A percentile compares a stretch with the other conserved stretches of the same genome.
These are phyloP conservation scores for Hippolais icterina DNA, from an alignment of 2,113 vertebrate species.

Conservation along the genomic window DNA sequence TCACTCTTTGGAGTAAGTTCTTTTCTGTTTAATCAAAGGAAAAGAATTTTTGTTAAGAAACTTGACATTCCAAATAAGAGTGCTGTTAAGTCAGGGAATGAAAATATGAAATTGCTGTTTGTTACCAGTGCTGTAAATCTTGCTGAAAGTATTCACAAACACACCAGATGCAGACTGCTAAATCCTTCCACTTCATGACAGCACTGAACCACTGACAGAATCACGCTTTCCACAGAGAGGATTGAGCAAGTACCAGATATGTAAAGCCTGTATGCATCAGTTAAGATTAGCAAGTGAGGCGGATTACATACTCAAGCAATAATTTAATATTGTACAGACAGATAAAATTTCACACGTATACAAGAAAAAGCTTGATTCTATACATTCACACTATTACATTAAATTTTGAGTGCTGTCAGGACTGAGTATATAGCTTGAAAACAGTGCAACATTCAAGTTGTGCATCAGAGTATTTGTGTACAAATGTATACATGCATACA, in stretches of 20 bases:
- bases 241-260: neutral
- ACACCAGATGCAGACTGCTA: slow-evolving; percentile 39
- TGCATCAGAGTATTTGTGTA: neutral
- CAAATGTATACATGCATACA: neutral
- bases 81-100: slow-evolving; percentile 1
- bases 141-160: slow-evolving; percentile 21
- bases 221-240: neutral
- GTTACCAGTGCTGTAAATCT: slow-evolving; percentile 34
- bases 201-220: neutral
- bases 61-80: slow-evolving; percentile 1
- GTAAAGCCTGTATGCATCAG: neutral
- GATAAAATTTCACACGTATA: neutral
- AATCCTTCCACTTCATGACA: slow-evolving; percentile 30
- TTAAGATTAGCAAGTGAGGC: neutral
- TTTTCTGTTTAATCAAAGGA: slow-evolving; percentile 24
- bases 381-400: neutral
- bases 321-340: neutral
- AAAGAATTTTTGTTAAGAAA: slow-evolving; percentile 45
- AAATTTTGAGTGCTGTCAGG: neutral
- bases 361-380: neutral
- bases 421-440: neutral
- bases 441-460: neutral
- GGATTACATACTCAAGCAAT: neutral
- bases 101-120: slow-evolving; percentile 39
- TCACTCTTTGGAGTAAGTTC: neutral